phyloP scores from a whole-genome alignment of 2,797 vertebrate species.

The Harpagifer antarcticus region DNA sequence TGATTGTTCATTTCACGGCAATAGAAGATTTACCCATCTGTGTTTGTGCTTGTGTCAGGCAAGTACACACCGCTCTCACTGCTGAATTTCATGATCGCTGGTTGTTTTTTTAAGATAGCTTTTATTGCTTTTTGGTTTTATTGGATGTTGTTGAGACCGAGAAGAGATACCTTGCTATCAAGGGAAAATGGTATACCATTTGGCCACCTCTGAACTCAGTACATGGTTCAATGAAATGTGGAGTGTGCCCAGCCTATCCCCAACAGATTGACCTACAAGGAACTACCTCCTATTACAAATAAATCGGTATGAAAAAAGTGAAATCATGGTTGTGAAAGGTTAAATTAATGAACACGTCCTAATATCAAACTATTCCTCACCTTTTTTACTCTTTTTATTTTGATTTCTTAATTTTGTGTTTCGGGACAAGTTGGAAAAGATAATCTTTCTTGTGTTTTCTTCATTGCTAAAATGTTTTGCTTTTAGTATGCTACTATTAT shows the following conservation, averaged over 20 bases:
- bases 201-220: conserved; percentile 16
- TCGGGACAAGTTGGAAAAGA: not conserved
- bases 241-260: not conserved
- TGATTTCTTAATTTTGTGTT: not conserved
- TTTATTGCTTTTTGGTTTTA: conserved; percentile 18
- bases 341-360: too few relatives aligned
- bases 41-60: conserved; percentile 21
- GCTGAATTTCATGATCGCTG: conserved; percentile 12
- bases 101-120: not conserved
- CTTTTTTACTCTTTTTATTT: not conserved
- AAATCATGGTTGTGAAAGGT: not conserved
- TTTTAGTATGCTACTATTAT: not conserved
- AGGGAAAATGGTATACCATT: conserved; percentile 10
- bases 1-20: conserved; percentile 29
- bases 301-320: conserved; percentile 4
- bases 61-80: conserved; percentile 8
- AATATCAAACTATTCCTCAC: conserved; percentile 1
- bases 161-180: not conserved
- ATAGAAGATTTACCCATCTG: conserved; percentile 14
- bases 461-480: not conserved
- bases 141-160: not conserved
- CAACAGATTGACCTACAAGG: conserved; percentile 10
- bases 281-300: conserved; percentile 6
- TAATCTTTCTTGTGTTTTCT: not conserved
- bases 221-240: conserved; percentile 12